Evolutionary conservation across 2,888 invertebrate genomes (phyloP).

Genomic region (Cataglyphis altisquamis): DNA sequence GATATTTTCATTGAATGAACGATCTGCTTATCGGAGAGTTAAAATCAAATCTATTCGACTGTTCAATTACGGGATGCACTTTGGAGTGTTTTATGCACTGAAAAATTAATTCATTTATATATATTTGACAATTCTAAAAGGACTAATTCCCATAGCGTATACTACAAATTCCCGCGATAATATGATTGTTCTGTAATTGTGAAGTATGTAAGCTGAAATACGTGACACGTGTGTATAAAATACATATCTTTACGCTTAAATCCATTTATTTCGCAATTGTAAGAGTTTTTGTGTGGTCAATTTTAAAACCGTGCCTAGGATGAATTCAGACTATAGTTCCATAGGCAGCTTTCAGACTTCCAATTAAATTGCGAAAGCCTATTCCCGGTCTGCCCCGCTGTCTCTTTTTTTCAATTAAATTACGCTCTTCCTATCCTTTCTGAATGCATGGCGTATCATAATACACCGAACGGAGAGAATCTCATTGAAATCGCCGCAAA

Average conservation of each 20-base stretch:
- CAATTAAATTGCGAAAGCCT: slow-evolving; percentile 73
- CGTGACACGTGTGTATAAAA: background rate
- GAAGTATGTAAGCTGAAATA: background rate
- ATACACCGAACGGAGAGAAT: slow-evolving; percentile 49
- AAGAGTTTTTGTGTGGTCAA: slow-evolving; percentile 51
- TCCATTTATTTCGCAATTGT: slow-evolving; percentile 2
- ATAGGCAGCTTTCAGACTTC: slow-evolving; percentile 65
- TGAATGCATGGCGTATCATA: slow-evolving; percentile 20
- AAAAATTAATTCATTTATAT: slow-evolving; percentile 4
- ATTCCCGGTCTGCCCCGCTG: slow-evolving; percentile 27
- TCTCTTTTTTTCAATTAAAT: slow-evolving; percentile 71
- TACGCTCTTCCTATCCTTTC: slow-evolving; percentile 39
- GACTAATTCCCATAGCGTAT: background rate
- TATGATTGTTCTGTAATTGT: background rate
- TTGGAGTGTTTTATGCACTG: background rate
- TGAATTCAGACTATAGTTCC: slow-evolving; percentile 40
- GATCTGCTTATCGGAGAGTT: slow-evolving; percentile 21
- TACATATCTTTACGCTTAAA: background rate
- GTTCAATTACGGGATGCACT: slow-evolving; percentile 11
- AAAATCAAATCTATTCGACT: slow-evolving; percentile 18
- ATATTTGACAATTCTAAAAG: background rate
- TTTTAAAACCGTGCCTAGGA: slow-evolving; percentile 39
- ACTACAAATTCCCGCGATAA: background rate
- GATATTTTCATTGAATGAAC: slow-evolving; percentile 44
- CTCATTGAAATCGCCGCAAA: slow-evolving; percentile 11